Conservation (phyloP, 2,888 invertebrate species). For the Stratiomys singularior region DNA sequence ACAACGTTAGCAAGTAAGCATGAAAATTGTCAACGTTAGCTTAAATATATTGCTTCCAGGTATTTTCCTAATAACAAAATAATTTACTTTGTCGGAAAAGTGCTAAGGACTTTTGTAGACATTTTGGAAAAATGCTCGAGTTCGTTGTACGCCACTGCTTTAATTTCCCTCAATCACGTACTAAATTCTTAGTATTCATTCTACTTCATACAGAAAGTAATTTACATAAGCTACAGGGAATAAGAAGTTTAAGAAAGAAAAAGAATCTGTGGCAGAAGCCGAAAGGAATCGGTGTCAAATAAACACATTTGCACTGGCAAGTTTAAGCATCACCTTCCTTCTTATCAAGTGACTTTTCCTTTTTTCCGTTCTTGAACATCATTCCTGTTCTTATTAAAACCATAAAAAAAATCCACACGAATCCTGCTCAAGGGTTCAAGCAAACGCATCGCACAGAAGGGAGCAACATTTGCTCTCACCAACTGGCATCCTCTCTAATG, state of each 20-base stretch:
- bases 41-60: slow-evolving; percentile 5
- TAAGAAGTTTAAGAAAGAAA: no score
- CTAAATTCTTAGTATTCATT: slow-evolving; percentile 2
- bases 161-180: slow-evolving; percentile 8
- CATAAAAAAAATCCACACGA: background rate
- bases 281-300: background rate
- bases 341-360: background rate
- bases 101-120: background rate
- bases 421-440: no score
- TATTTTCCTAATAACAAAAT: slow-evolving; percentile 5
- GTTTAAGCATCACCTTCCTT: background rate
- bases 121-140: background rate
- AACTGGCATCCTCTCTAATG: background rate
- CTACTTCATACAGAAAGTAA: background rate
- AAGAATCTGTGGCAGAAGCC: background rate
- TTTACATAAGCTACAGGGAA: background rate
- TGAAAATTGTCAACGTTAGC: background rate
- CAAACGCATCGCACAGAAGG: no score
- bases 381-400: background rate
- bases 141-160: background rate
- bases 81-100: background rate
- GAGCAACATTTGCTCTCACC: background rate
- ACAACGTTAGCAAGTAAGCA: background rate
- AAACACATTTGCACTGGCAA: background rate
- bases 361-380: background rate